These are phyloP conservation scores for Tinamus major DNA, from an alignment of 2,797 vertebrate genomes.

Conservation along the genomic window DNA sequence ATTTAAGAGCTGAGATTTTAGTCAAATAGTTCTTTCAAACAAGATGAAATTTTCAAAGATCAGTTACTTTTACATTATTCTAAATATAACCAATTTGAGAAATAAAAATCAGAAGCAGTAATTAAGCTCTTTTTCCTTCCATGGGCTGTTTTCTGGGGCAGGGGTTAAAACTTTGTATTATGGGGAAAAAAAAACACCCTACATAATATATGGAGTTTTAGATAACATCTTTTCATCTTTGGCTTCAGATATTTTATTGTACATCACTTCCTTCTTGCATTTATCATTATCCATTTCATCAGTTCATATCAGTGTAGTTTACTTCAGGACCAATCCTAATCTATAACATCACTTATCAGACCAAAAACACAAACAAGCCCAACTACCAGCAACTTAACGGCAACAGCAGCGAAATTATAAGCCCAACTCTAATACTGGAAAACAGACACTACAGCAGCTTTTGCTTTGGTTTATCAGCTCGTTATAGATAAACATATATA, in stretches of 20 bases:
- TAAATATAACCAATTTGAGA: background rate
- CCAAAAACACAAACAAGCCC: background rate
- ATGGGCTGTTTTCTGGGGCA: background rate
- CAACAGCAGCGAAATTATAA: background rate
- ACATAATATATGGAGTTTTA: background rate
- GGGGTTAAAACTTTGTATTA: background rate
- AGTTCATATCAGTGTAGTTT: accelerated
- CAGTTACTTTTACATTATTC: background rate
- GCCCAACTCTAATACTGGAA: background rate
- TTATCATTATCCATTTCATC: background rate
- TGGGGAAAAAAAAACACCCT: background rate
- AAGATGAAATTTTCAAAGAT: background rate
- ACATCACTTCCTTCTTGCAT: background rate
- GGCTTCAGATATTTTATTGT: background rate
- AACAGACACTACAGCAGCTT: background rate
- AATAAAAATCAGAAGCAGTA: background rate
- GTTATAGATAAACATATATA: background rate
- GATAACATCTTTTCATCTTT: background rate
- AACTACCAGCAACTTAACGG: background rate
- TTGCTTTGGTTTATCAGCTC: background rate
- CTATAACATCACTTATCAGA: background rate
- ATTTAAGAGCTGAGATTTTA: background rate
- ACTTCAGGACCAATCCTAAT: background rate
- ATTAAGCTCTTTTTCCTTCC: background rate
- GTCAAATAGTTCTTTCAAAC: background rate